phyloP scores from a whole-genome alignment of 2,888 invertebrate genomes.

The Lasioglossum vierecki region DNA sequence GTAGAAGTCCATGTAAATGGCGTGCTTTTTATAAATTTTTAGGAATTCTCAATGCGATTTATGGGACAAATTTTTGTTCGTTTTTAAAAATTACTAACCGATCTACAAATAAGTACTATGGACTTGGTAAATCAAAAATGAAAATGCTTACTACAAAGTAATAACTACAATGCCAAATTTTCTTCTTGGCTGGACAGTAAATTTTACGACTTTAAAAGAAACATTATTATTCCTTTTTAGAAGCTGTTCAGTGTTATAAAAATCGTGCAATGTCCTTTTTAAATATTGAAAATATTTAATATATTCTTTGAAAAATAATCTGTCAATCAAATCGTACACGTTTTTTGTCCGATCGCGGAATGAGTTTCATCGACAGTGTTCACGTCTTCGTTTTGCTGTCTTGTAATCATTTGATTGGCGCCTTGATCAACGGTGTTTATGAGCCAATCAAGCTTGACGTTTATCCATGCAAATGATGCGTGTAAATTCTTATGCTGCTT shows the following conservation, averaged over 20 bases:
- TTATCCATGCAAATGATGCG: conserved; percentile 51
- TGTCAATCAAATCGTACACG: neutral
- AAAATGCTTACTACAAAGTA: no score
- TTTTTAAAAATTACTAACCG: no score
- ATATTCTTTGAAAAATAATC: neutral
- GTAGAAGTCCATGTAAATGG: no score
- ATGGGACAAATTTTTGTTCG: no score
- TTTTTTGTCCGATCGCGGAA: neutral
- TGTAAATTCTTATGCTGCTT: conserved; percentile 29
- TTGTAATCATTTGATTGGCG: conserved; percentile 49
- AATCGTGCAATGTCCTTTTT: neutral
- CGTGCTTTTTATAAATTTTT: no score
- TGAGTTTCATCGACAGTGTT: conserved; percentile 17
- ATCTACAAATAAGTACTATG: no score
- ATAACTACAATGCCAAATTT: no score
- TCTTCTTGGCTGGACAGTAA: no score
- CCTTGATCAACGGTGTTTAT: conserved; percentile 38
- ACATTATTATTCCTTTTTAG: no score
- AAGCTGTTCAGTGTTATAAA: neutral
- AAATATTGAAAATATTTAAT: neutral
- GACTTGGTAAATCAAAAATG: no score
- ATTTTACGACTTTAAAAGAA: no score
- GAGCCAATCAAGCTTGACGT: conserved; percentile 48
- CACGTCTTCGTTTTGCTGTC: conserved; percentile 32
- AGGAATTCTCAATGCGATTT: no score